A percentile compares a stretch with the other conserved stretches of the same genome.
Conservation (phyloP, 2,888 invertebrate species). For the Acleris cristana region DNA sequence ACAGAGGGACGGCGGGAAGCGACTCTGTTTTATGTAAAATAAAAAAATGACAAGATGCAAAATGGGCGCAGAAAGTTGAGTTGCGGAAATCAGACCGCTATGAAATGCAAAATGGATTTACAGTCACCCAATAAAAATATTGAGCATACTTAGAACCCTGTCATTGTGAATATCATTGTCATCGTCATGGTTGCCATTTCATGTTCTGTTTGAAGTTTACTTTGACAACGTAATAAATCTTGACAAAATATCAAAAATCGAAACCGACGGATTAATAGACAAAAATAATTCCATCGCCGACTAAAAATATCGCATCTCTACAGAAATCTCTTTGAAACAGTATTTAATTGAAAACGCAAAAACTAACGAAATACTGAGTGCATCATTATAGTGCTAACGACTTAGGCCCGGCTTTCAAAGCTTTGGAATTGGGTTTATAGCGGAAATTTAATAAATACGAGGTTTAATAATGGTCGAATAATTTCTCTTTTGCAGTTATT, state of each 20-base stretch:
- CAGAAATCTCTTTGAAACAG: constrained; percentile 57
- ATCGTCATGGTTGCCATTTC: too few relatives aligned
- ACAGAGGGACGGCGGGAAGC: too few relatives aligned
- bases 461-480: neutral
- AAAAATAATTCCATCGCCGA: constrained; percentile 10
- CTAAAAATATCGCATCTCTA: constrained; percentile 20
- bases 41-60: too few relatives aligned
- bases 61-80: too few relatives aligned
- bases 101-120: too few relatives aligned
- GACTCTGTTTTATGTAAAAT: too few relatives aligned
- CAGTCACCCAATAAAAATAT: too few relatives aligned
- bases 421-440: constrained; percentile 2
- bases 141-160: too few relatives aligned
- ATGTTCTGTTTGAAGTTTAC: too few relatives aligned
- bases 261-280: neutral
- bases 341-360: constrained; percentile 63
- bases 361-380: constrained; percentile 27
- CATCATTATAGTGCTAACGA: constrained; percentile 13
- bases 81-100: too few relatives aligned
- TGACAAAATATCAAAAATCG: neutral
- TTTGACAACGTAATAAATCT: too few relatives aligned
- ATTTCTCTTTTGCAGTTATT: neutral
- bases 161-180: too few relatives aligned
- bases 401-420: constrained; percentile 9
- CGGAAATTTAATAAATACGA: neutral